Evolutionary conservation across 2,113 vertebrate genomes (phyloP).

Genomic region (Vombatus ursinus): DNA sequence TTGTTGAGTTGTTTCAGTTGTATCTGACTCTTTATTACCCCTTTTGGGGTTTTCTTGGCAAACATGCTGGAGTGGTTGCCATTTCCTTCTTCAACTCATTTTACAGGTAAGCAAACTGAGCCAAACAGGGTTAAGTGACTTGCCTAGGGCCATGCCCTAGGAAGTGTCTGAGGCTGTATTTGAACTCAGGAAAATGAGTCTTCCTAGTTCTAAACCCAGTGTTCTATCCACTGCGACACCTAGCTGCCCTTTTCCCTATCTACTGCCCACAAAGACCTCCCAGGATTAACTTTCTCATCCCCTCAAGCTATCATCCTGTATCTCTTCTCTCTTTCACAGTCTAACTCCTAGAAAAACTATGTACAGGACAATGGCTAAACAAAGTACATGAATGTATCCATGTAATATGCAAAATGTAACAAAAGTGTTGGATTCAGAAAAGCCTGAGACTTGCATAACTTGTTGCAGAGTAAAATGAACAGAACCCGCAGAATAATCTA

Average conservation of each 20-base stretch:
- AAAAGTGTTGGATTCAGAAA: background rate
- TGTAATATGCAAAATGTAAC: background rate
- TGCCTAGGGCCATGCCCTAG: too few relatives aligned
- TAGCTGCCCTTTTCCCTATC: background rate
- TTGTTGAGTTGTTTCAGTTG: too few relatives aligned
- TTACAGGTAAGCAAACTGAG: too few relatives aligned
- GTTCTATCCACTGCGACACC: too few relatives aligned
- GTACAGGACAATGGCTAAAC: background rate
- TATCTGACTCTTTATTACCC: too few relatives aligned
- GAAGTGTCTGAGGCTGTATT: too few relatives aligned
- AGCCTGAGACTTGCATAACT: background rate
- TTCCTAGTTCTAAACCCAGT: too few relatives aligned
- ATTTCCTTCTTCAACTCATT: too few relatives aligned
- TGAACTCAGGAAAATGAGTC: too few relatives aligned
- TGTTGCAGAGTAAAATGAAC: background rate
- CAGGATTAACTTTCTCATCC: background rate
- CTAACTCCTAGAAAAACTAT: background rate
- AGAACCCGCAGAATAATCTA: background rate
- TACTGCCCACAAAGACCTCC: background rate
- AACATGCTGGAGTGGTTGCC: too few relatives aligned
- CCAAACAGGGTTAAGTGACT: too few relatives aligned
- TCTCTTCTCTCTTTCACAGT: background rate
- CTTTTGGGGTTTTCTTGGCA: too few relatives aligned
- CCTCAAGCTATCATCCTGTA: background rate
- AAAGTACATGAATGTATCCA: background rate